phyloP scores from a whole-genome alignment of 2,797 vertebrate genomes.

The Muscicapa comitata region DNA sequence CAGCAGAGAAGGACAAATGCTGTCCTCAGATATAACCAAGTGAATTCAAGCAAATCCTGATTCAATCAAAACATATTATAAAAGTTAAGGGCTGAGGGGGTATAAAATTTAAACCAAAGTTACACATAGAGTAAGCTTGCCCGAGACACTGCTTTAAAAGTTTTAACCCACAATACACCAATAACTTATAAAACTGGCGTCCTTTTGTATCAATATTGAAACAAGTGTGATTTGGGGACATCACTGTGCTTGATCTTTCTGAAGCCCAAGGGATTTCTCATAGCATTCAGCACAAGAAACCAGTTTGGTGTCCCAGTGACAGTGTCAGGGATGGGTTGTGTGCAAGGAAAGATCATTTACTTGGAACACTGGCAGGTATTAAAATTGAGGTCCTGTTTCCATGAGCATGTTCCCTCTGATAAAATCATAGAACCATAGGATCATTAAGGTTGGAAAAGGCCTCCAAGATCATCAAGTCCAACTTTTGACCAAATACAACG shows the following conservation, averaged over 20 bases:
- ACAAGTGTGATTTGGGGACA: background rate
- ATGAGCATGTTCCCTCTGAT: background rate
- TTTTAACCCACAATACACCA: background rate
- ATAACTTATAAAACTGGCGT: background rate
- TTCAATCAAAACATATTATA: background rate
- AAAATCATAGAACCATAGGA: background rate
- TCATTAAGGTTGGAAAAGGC: background rate
- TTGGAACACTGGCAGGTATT: background rate
- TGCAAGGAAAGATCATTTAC: background rate
- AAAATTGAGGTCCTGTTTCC: background rate
- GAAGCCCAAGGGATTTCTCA: background rate
- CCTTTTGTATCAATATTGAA: background rate
- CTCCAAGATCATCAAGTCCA: background rate
- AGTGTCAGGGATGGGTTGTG: background rate
- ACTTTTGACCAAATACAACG: rapidly evolving
- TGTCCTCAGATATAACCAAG: background rate
- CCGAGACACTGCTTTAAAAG: background rate
- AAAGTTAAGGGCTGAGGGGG: background rate
- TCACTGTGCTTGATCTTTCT: background rate
- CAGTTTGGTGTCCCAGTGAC: background rate
- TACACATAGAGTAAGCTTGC: background rate
- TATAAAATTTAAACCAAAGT: background rate
- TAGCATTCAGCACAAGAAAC: background rate
- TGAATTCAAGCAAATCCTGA: background rate
- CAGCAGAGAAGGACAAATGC: background rate